Base-by-base conservation (phyloP, 2,797 vertebrate genomes). In the Hippoglossus hippoglossus region DNA sequence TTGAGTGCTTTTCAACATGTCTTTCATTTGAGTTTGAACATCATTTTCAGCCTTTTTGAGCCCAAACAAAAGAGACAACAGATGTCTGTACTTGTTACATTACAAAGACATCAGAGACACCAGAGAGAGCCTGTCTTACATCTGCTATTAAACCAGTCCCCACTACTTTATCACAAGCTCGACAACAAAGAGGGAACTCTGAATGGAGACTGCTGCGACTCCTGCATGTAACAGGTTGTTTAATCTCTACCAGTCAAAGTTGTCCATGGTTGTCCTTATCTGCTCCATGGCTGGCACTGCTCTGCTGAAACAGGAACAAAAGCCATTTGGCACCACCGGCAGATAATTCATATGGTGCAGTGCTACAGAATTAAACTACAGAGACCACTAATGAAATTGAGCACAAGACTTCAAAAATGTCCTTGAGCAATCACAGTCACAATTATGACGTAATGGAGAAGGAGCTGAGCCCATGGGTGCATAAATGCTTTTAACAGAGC, bases 341-440 rank as follows among this genome's bases (percentile, higher is more conserved):
- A 71, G 82, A 89, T 91, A 79, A 87, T 82, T 89, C 75, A 83
- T 77, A 77, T 54, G 52, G 71, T 50, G 79, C 80, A 85, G 75
- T 71, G 77, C 73, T 66, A 65, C 71, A 77, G 80, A 87, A 86
- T 88, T 78, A 86, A 83, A 89, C 77, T 75, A 80, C 65, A 62
- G 79, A 78, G 79, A 78, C 73, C 75, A 65, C 81, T 89, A 83
- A 89, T 89, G 80, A 85, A 90, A 88, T 86, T 85, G 80, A 79
- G 65, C 63, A 58, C n/a, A 51, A 57, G 77, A 72, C 79, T 80
- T 84, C 71, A 72, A 77, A 72, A 83, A 77, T 79, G 91, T 79
- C 89, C 90, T 88, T 86, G 83, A 85, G 59, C 63, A 71, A 85
- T 84, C 70, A 64, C 56, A 58, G 66, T 77, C 39, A 55, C 71